Evolutionary conservation across 2,797 vertebrate genomes (phyloP).

Genomic region (Mallotus villosus): DNA sequence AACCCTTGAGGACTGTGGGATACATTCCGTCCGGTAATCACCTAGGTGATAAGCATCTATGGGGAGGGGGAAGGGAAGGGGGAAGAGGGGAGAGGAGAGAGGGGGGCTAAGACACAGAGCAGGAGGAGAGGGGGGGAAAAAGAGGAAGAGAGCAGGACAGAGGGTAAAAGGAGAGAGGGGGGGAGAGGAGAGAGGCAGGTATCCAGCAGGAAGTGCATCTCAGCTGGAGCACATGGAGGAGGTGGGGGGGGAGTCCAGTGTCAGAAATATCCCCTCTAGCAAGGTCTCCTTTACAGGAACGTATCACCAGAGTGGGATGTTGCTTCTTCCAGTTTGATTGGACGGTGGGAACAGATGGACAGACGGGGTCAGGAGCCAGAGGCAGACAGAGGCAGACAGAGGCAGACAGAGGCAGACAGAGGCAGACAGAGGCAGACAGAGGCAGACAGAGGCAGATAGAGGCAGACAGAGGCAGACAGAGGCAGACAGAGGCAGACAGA

Average conservation of each 20-base stretch:
- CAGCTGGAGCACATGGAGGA: not conserved
- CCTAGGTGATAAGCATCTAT: slow-evolving; percentile 24
- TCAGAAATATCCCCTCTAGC: no score
- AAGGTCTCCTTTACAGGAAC: no score
- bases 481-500: no score
- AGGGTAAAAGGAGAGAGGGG: not conserved
- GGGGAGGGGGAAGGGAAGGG: slow-evolving; percentile 3
- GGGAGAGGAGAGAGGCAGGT: not conserved
- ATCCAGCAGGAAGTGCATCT: not conserved
- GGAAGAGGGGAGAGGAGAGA: not conserved
- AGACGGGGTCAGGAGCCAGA: slow-evolving; percentile 1
- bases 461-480: no score
- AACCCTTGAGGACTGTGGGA: slow-evolving; percentile 30
- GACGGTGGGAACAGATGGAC: not conserved
- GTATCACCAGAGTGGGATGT: no score
- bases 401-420: no score
- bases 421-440: no score
- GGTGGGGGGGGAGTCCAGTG: no score
- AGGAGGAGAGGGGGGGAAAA: not conserved
- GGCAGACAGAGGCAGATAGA: no score
- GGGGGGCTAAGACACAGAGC: no score
- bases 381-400: slow-evolving; percentile 2
- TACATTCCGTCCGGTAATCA: slow-evolving; percentile 57
- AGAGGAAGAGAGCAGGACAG: no score
- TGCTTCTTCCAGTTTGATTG: no score